phyloP scores from a whole-genome alignment of 2,113 vertebrate genomes.

The Chloroceryle aenea region DNA sequence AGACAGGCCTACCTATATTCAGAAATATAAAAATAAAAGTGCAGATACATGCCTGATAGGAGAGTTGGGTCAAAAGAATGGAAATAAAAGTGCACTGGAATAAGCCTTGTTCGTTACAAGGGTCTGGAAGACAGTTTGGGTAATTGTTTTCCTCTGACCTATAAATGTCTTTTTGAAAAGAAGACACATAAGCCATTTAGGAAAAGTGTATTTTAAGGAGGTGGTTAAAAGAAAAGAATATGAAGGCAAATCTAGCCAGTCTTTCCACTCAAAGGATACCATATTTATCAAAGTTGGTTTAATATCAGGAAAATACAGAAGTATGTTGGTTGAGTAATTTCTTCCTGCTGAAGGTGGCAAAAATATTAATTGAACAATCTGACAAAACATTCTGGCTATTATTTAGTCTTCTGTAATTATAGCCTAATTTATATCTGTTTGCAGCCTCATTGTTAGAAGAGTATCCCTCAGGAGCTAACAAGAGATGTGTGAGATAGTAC shows the following conservation, averaged over 20 bases:
- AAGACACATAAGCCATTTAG: background rate
- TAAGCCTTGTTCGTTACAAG: background rate
- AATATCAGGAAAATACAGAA: background rate
- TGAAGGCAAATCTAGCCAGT: background rate
- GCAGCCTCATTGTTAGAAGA: constrained; percentile 24
- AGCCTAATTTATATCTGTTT: constrained; percentile 23
- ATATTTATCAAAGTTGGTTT: background rate
- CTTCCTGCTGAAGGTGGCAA: constrained; percentile 1
- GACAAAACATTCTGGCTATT: background rate
- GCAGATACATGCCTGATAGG: background rate
- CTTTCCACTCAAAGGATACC: background rate
- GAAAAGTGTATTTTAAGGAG: background rate
- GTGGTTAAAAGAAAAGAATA: background rate
- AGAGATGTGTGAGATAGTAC: background rate
- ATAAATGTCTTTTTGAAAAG: background rate
- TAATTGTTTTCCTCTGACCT: background rate
- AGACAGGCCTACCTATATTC: background rate
- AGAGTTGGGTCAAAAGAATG: background rate
- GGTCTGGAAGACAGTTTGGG: background rate
- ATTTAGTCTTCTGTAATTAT: constrained; percentile 49
- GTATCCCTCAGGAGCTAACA: constrained; percentile 24
- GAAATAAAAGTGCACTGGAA: background rate
- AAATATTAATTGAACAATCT: constrained; percentile 27
- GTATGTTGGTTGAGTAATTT: background rate
- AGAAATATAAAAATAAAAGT: background rate